phyloP scores from a whole-genome alignment of 2,888 invertebrate genomes.

The Timandra comae region DNA sequence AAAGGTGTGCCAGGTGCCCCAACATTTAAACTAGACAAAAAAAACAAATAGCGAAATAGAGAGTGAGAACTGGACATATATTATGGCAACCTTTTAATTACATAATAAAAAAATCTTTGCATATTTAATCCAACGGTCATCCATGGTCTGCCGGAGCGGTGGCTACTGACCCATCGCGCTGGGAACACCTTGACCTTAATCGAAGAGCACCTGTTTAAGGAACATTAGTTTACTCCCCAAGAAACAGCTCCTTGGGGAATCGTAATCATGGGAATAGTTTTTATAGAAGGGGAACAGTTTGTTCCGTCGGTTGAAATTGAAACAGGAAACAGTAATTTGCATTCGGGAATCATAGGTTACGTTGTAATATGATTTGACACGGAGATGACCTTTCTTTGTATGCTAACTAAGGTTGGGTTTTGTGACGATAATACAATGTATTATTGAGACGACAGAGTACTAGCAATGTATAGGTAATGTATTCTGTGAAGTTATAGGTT shows the following conservation, averaged over 20 bases:
- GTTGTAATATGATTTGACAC: neutral
- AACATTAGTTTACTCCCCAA: no score
- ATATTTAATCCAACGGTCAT: conserved; percentile 53
- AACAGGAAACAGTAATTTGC: conserved; percentile 5
- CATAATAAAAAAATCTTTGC: conserved; percentile 17
- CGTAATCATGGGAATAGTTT: conserved; percentile 66
- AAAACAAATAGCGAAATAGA: no score
- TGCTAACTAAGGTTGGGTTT: no score
- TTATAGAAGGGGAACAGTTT: conserved; percentile 26
- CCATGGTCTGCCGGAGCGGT: conserved; percentile 46
- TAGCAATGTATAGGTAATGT: no score
- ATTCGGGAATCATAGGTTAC: conserved; percentile 3
- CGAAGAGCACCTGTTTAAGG: conserved; percentile 64
- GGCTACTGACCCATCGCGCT: conserved; percentile 58
- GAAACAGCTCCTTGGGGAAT: conserved; percentile 52
- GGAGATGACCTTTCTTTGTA: neutral
- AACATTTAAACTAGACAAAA: no score
- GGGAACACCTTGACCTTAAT: conserved; percentile 72
- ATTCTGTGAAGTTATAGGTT: no score
- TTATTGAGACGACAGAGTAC: no score
- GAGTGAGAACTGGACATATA: no score
- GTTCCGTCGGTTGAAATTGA: conserved; percentile 7
- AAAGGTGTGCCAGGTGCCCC: no score
- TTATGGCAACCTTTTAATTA: no score
- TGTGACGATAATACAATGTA: no score